These are phyloP conservation scores for Odontophorus gujanensis DNA, from an alignment of 2,113 vertebrate genomes.

Conservation along the genomic window DNA sequence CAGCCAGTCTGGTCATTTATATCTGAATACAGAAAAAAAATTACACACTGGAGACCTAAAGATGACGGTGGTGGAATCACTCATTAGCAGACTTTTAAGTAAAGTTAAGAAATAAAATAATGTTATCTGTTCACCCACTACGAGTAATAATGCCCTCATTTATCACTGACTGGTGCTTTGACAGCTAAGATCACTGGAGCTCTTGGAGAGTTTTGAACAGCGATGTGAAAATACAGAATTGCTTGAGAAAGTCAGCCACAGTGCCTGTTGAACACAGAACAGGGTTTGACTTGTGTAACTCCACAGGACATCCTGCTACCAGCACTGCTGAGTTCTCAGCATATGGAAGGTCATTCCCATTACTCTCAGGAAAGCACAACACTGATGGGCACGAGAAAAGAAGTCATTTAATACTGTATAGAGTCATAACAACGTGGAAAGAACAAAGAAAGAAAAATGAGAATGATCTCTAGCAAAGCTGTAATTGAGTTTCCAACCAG, in stretches of 20 bases:
- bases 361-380: background rate
- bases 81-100: constrained; percentile 51
- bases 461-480: background rate
- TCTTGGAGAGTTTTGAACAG: background rate
- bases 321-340: background rate
- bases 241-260: background rate
- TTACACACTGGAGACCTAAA: background rate
- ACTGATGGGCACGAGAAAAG: background rate
- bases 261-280: background rate
- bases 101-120: constrained; percentile 38
- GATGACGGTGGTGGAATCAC: background rate
- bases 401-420: background rate
- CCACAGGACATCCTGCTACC: background rate
- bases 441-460: background rate
- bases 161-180: constrained; percentile 4
- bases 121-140: background rate
- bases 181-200: background rate
- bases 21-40: constrained; percentile 6
- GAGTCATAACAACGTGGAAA: background rate
- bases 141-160: background rate
- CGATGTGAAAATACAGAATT: background rate
- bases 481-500: background rate
- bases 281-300: background rate
- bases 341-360: background rate
- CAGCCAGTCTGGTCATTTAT: constrained; percentile 47